phyloP scores from a whole-genome alignment of 2,113 vertebrate genomes.

The Sakesphorus luctuosus region DNA sequence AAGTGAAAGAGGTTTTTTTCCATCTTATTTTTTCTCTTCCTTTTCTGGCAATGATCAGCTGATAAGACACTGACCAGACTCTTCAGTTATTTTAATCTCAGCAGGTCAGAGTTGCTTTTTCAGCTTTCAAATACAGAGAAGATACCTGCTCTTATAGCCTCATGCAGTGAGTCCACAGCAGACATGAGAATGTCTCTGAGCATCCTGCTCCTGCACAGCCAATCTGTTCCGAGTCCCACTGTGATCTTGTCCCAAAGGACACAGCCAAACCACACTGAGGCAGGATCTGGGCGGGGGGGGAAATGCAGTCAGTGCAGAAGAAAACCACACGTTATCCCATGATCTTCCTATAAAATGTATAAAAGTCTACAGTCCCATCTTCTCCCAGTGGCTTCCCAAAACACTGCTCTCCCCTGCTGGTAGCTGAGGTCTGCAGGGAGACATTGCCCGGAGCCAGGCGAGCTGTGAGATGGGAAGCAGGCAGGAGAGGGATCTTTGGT shows the following conservation, averaged over 20 bases:
- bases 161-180: accelerated
- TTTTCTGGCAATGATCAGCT: background rate
- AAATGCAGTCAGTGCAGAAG: background rate
- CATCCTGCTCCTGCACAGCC: background rate
- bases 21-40: background rate
- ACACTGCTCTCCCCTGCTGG: accelerated
- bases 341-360: background rate
- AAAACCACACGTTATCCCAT: background rate
- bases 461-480: background rate
- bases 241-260: background rate
- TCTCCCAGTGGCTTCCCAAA: background rate
- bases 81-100: background rate
- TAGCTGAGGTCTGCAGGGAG: background rate
- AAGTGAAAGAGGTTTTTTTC: background rate
- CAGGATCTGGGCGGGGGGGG: background rate
- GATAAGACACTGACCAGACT: background rate
- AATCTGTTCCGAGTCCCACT: background rate
- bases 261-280: background rate
- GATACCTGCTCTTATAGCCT: background rate
- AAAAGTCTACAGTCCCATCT: background rate
- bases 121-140: background rate
- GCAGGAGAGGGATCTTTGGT: background rate
- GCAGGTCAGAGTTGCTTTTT: background rate
- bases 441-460: background rate
- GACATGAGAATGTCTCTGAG: background rate